These are phyloP conservation scores for Archaeoteleia sp. DNA, from an alignment of 2,888 invertebrate species.

Conservation along the genomic window DNA sequence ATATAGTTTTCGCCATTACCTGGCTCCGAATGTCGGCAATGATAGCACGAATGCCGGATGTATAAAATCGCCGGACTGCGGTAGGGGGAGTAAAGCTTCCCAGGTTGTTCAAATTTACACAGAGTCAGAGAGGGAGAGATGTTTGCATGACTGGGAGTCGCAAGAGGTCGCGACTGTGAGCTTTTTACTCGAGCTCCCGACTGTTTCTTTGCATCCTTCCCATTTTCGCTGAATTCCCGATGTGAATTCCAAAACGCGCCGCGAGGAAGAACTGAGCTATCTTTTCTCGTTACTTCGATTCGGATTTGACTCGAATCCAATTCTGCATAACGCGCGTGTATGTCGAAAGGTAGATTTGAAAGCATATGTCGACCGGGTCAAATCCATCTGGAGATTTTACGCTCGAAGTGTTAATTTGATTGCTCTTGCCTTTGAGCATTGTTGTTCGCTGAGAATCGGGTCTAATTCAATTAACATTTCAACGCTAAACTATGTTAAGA, in stretches of 20 bases:
- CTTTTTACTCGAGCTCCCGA: constrained; percentile 42
- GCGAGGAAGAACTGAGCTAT: constrained; percentile 19
- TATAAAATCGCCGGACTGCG: constrained; percentile 27
- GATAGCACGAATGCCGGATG: constrained; percentile 11
- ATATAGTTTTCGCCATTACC: constrained; percentile 23
- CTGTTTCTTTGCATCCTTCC: constrained; percentile 39
- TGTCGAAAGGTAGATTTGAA: constrained; percentile 32
- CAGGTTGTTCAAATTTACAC: constrained; percentile 49
- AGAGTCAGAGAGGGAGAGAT: constrained; percentile 28
- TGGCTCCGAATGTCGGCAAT: constrained; percentile 26
- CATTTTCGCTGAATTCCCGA: constrained; percentile 34
- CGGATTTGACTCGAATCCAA: constrained; percentile 39
- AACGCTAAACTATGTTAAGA: too few species aligned
- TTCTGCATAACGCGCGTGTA: constrained; percentile 37
- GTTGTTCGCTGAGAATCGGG: too few species aligned
- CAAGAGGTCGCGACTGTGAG: constrained; percentile 44
- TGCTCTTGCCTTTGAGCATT: too few species aligned
- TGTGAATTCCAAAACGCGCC: constrained; percentile 12
- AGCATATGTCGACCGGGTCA: constrained; percentile 35
- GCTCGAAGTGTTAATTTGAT: constrained; percentile 37
- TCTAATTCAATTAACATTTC: too few species aligned
- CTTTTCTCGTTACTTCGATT: constrained; percentile 44
- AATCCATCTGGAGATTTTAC: constrained; percentile 36
- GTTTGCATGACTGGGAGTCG: constrained; percentile 43
- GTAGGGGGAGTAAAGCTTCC: constrained; percentile 2